Base-by-base conservation (phyloP, 2,888 invertebrate genomes). In the Spodoptera exigua region DNA sequence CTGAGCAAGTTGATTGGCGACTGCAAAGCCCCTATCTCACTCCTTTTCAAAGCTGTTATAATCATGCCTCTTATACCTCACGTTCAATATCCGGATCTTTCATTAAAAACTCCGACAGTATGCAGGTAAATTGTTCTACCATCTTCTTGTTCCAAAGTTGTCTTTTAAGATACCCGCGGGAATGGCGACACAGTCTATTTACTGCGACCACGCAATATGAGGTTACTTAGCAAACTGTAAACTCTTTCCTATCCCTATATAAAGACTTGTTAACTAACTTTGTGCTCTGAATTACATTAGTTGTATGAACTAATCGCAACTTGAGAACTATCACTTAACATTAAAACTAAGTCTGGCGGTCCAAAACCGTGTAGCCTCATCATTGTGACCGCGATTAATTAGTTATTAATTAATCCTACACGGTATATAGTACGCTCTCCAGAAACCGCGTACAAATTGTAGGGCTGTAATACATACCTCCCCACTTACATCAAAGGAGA, bases 401-500 rank as follows among this genome's bases (percentile, higher is more conserved):
- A 57, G 40, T 16, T 41, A 49, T 75, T 54, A 61, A 64, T 75
- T 62, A 66, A 53, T 39, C 37, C 41, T 10, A 49, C 9, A 27
- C 44, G 14, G 7, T 13, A 39, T 14, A 10, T 54, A 57, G 54
- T 27, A 9, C 27, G 9, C 7, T 27, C 27, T 60, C 37, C 45
- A 37, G 16, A 40, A 35, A 49, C 62, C 63, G 27, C 39, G 13
- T 14, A 13, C n/a, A 32, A 44, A 53, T 49, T 51, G 13, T 43
- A 43, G 49, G 56, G 43, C 27, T 27, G 27, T 34, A 39, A 2
- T 45, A 16, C 3, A 18, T 17, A 41, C 21, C 35, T 39, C 47
- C 32, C 40, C 54, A 55, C 39, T 47, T 41, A 65, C 45, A 59
- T 74, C 70, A 70, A 74, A 77, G 48, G 44, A 36, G 62, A 39